Percentiles rank a stretch among this genome's conserved stretches.
phyloP scores from a whole-genome alignment of 2,113 vertebrate species.

The Prunella fulvescens region DNA sequence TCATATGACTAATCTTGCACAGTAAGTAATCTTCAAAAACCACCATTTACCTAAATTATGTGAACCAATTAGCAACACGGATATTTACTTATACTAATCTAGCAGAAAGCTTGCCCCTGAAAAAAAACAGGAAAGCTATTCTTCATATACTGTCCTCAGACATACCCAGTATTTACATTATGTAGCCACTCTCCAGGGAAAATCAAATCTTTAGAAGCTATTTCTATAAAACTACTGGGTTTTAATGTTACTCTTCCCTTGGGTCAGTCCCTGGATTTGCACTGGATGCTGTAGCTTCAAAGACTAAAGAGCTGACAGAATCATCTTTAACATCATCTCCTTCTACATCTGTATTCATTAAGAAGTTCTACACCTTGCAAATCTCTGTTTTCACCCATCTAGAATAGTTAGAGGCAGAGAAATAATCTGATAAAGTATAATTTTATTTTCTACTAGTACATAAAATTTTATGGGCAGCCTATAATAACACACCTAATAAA shows the following conservation, averaged over 20 bases:
- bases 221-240: neutral
- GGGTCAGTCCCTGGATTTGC: neutral
- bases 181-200: neutral
- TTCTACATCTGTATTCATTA: slow-evolving; percentile 18
- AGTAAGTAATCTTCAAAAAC: neutral
- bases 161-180: neutral
- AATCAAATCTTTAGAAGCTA: neutral
- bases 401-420: slow-evolving; percentile 42
- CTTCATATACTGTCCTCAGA: neutral
- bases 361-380: slow-evolving; percentile 17
- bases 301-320: neutral
- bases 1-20: neutral
- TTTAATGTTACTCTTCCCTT: neutral
- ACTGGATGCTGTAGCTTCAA: neutral
- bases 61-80: neutral
- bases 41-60: neutral
- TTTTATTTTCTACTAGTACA: slow-evolving; percentile 47
- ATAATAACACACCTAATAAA: slow-evolving; percentile 59
- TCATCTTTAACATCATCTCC: neutral
- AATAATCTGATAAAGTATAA: slow-evolving; percentile 52
- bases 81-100: neutral
- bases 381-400: slow-evolving; percentile 6
- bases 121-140: neutral
- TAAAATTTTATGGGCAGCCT: slow-evolving; percentile 22
- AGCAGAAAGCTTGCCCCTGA: neutral